Base-by-base conservation (phyloP, 1,140 invertebrate species). In the Vollenhovia emeryi region DNA sequence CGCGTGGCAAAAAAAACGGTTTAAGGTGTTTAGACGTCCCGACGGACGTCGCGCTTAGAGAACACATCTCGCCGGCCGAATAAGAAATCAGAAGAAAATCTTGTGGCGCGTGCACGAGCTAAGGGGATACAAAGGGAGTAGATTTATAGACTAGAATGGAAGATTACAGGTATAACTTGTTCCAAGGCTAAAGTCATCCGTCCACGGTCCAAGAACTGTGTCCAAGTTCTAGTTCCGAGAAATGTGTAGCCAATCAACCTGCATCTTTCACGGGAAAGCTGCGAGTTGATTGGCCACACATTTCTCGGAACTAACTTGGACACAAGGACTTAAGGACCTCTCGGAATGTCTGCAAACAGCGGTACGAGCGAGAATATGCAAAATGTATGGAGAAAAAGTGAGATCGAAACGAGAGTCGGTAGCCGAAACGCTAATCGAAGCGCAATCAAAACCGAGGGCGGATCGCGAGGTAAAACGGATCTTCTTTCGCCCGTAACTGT, bases 21-120 rank as follows among this genome's bases (percentile, higher is more conserved):
- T 86, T 79, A 86, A 86, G 27, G 73, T 84, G 88, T 89, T 89
- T 89, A 82, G 87, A 88, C 60, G 55, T 45, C 69, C 73, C 55
- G 76, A 82, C 68, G 84, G 64, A 59, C 69, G 45, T 59, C 62
- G 52, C n/a, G 43, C 18, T 55, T n/a, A n/a, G 78, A 85, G 82
- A 75, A 86, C 75, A 69, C n/a, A n/a, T n/a, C n/a, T 21, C 21
- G 62, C 18, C 64, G 52, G 4, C 4, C 13, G 36, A 30, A 21
- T 50, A 57, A 36, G 30, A 64, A 68, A 80, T 80, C 78, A 57
- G 68, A 52, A 43, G 33, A 80, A 71, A 71, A 71, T 71, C 62
- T 79, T 13, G 48, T 80, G 52, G 40, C 57, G 43, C 18, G 68
- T n/a, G 75, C 33, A 71, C 64, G 64, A 71, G 64, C 48, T 66